Evolutionary conservation across 2,888 invertebrate species (phyloP).

Genomic region (Ornithoptera priamus): DNA sequence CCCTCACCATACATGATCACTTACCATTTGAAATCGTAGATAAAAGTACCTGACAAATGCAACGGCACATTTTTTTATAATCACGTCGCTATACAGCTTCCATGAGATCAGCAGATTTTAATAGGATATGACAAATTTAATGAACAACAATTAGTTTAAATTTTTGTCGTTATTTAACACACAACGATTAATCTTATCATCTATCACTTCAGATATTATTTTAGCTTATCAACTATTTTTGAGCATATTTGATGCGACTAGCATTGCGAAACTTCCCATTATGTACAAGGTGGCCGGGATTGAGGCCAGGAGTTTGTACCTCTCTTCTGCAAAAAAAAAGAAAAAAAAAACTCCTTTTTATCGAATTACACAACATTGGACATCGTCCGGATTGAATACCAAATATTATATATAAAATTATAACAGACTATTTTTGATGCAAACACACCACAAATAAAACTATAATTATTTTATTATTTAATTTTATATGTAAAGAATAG

Average conservation of each 20-base stretch:
- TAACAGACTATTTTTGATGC: too few relatives aligned
- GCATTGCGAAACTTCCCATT: conserved; percentile 85
- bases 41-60: not conserved
- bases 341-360: conserved; percentile 25
- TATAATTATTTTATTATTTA: too few relatives aligned
- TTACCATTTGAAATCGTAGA: too few relatives aligned
- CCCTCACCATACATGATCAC: too few relatives aligned
- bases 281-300: conserved; percentile 88
- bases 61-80: not conserved
- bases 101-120: conserved; percentile 1
- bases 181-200: conserved; percentile 27
- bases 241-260: conserved; percentile 71
- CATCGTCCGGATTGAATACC: too few relatives aligned
- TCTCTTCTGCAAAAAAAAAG: conserved; percentile 84
- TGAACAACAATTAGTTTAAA: not conserved
- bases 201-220: conserved; percentile 10
- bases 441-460: too few relatives aligned
- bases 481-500: too few relatives aligned
- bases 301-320: conserved; percentile 88
- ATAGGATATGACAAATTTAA: not conserved
- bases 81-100: not conserved
- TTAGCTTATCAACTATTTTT: conserved; percentile 61
- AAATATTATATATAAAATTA: not conserved
- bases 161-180: not conserved
- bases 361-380: not conserved